Base-by-base conservation (phyloP, 2,888 invertebrate species). In the Machimus atricapillus region DNA sequence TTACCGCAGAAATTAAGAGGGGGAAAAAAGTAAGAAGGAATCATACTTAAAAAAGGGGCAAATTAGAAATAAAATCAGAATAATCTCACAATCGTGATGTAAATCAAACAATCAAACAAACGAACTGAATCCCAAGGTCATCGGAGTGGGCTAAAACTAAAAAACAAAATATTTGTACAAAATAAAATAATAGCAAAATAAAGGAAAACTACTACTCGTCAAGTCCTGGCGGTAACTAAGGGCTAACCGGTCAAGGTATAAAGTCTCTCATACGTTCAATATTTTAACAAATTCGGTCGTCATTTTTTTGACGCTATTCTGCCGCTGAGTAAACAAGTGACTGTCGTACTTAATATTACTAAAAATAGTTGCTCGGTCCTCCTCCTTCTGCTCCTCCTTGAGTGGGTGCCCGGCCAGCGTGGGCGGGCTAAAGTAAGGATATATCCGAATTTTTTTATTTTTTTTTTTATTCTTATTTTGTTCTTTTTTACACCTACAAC, bases 151-250 rank as follows among this genome's bases (percentile, higher is more conserved):
- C 76, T 76, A 52, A 56, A 52, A 81, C 81, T 43, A 81, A 52
- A 37, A 81, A 81, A 81, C 81, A 81, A 81, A 78, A 78, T 16
- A 46, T 78, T 78, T 76, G 76, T 78, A 78, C 78, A 78, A 78
- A 81, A 81, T 46, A 78, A 66, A 27, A 52, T 52, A 46, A 14
- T 14, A 46, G 16, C 6, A 3, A 74, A 56, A 19, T 19, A 56
- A 9, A 56, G 3, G 8, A 66, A 23, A 27, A 9, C 23, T 66
- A 66, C 16, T 74, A 74, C n/a, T 52, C 6, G 52, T 81, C 56
- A 81, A 52, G 34, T 52, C 52, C 52, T 81, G 31, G 34, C 56
- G 81, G 81, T 81, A 81, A 81, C 81, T 81, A 56, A 81, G 43
- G 81, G 52, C 52, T 81, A 81, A 56, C 27, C 31, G n/a, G 46